Evolutionary conservation across 30 jellyfish, hydroid and myxozoan genomes (phyloP), one percentile per base, ranked within the genome.

Genomic region (Pseudorhiza aurosa): DNA sequence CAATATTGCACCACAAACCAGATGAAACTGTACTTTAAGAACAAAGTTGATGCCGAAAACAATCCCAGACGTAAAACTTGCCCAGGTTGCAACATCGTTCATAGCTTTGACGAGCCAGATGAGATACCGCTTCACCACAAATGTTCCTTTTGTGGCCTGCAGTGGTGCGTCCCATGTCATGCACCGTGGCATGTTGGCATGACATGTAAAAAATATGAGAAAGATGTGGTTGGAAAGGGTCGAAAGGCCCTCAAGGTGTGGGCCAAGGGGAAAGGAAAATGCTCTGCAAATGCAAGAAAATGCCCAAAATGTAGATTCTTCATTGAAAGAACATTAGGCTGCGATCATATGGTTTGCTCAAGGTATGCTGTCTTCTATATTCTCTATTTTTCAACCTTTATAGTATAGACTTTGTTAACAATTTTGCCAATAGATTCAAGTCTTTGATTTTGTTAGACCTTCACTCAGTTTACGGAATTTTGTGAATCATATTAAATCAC

Each of bases 111-210:
- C 9, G 87, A 63, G 30, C 76, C 72, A 2, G 82, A 68, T 19
- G 72, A 30, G 29, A 32, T 68, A 30, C 91, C 91, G 21, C 40
- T 68, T 8, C 82, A 89, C 24, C 75, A 68, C 71, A 80, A 27
- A 51, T 81, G 97, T 32, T 22, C 64, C 28, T 31, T 55, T 19
- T 89, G 97, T 53, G 75, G 88, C 29, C 55, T 84, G 9, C 77
- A 27, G 5, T 89, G 97, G 97, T 89, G 97, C 49, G 79, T 89
- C 4, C 60, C 69, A 29, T 89, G 97, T 32, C 91, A 89, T 55
- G 95, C 97, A 3, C 97, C 97, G 4, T 89, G 97, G 97, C 97
- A 89, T 81, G 45, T 25, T 74, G 84, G 78, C 37, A 64, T 82
- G 87, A 81, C 88, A 15, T 89, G 97, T 71, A 72, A 77, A 45